These are phyloP conservation scores for Cephalopterus ornatus DNA, from an alignment of 2,113 vertebrate species.

Conservation along the genomic window DNA sequence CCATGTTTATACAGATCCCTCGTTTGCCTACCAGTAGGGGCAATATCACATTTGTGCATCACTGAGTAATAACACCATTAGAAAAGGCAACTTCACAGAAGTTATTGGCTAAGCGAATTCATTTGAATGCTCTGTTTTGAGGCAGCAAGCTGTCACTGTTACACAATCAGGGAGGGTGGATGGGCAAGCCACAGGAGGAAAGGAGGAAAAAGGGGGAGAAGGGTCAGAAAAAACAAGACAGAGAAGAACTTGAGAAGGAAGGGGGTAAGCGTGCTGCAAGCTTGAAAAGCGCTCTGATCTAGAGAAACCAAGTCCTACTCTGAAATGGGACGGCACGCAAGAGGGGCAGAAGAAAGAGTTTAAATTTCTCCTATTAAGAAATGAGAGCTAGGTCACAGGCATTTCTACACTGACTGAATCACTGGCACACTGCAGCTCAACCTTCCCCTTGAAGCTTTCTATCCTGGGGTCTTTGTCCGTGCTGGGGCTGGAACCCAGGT, in stretches of 20 bases:
- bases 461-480: neutral
- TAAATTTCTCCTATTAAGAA: neutral
- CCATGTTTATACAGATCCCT: conserved; percentile 74
- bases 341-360: neutral
- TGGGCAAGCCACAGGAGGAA: conserved; percentile 45
- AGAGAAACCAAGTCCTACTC: neutral
- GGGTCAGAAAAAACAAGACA: neutral
- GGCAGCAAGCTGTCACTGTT: conserved; percentile 82
- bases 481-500: neutral
- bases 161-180: conserved; percentile 70
- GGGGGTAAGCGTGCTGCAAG: neutral
- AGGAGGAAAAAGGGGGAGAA: neutral
- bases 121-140: conserved; percentile 85
- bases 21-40: conserved; percentile 84
- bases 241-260: neutral
- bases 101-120: conserved; percentile 87
- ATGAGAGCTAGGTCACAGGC: neutral
- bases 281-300: neutral
- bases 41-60: conserved; percentile 84
- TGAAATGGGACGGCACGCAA: neutral
- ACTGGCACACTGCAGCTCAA: neutral
- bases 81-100: conserved; percentile 90
- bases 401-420: neutral
- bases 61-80: conserved; percentile 88
- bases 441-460: neutral